Conservation (phyloP, 2,888 invertebrate species). For the Troides oblongomaculatus region DNA sequence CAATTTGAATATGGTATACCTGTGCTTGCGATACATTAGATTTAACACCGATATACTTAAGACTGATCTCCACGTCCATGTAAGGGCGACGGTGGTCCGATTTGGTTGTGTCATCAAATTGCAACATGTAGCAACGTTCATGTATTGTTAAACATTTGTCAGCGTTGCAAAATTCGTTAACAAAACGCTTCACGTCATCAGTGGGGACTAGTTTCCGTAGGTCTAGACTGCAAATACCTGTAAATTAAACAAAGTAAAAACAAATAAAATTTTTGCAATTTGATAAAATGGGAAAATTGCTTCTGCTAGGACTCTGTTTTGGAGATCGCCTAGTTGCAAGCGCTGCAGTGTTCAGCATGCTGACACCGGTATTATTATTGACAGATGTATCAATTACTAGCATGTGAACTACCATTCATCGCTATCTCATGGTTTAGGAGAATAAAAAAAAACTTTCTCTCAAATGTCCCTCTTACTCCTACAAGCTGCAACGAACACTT, state of each 20-base stretch:
- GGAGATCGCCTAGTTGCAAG: too few relatives aligned
- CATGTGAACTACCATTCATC: too few relatives aligned
- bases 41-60: slow-evolving; percentile 60
- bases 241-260: not conserved
- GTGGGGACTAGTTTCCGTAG: slow-evolving; percentile 72
- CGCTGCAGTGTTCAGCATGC: too few relatives aligned
- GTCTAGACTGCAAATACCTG: slow-evolving; percentile 75
- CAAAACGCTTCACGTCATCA: slow-evolving; percentile 58
- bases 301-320: too few relatives aligned
- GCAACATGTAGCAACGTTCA: slow-evolving; percentile 65
- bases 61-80: slow-evolving; percentile 73
- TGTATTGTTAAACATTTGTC: slow-evolving; percentile 61
- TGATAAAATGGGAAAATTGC: too few relatives aligned
- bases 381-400: too few relatives aligned
- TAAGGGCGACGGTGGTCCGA: slow-evolving; percentile 50
- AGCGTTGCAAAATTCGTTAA: slow-evolving; percentile 57
- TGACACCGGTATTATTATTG: too few relatives aligned
- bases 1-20: slow-evolving; percentile 38
- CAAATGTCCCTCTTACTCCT: too few relatives aligned
- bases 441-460: too few relatives aligned
- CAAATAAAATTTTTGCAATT: too few relatives aligned
- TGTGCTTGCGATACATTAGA: slow-evolving; percentile 35
- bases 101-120: slow-evolving; percentile 42
- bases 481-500: too few relatives aligned
- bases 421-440: too few relatives aligned